Conservation (phyloP, 2,113 vertebrate genomes). For the Sialia sialis region DNA sequence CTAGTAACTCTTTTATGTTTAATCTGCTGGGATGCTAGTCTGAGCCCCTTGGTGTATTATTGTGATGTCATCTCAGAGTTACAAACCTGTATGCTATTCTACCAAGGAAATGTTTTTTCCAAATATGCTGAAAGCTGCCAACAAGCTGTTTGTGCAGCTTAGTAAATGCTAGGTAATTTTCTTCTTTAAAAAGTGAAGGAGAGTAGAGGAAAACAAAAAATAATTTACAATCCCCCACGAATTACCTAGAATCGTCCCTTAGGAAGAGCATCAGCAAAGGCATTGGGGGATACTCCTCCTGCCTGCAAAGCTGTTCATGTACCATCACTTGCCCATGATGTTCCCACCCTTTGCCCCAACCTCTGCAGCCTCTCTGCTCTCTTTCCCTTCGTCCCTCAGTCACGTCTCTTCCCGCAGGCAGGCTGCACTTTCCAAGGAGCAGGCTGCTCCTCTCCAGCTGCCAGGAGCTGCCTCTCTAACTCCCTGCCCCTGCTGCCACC, state of each 20-base stretch:
- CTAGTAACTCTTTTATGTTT: not conserved
- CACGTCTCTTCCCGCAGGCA: fast-evolving
- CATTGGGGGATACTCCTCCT: not conserved
- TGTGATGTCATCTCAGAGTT: not conserved
- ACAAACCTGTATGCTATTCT: not conserved
- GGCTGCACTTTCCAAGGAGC: not conserved
- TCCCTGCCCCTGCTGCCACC: not conserved
- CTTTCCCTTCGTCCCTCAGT: not conserved
- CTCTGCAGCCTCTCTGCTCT: not conserved
- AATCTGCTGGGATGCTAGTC: not conserved
- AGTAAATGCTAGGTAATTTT: slow-evolving; percentile 43
- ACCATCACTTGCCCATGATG: fast-evolving
- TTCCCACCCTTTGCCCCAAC: not conserved
- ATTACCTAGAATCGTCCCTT: not conserved
- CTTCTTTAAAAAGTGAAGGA: not conserved
- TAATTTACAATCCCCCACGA: not conserved
- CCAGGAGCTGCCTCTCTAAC: not conserved
- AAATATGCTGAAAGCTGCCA: slow-evolving; percentile 24
- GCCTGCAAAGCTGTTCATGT: not conserved
- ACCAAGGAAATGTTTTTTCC: slow-evolving; percentile 12
- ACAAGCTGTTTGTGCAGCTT: slow-evolving; percentile 24
- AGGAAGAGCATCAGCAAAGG: not conserved
- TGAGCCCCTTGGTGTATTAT: not conserved
- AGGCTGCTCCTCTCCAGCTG: not conserved
- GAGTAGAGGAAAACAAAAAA: not conserved